phyloP scores from a whole-genome alignment of 2,888 invertebrate species.

The Platypus cylindrus region DNA sequence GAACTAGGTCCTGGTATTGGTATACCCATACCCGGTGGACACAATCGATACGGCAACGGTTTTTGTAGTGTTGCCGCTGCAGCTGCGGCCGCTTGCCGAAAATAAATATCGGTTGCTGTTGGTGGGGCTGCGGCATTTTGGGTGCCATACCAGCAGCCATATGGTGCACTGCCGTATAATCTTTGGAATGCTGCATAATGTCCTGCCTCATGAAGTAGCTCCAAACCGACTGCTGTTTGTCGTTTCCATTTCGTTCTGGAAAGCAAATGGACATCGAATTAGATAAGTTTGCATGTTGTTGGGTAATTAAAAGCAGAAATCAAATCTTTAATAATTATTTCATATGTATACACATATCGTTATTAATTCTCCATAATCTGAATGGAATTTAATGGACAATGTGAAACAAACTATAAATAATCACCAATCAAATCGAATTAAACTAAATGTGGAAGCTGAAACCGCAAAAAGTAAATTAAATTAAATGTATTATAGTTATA shows the following conservation, averaged over 20 bases:
- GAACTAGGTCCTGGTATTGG: conserved; percentile 57
- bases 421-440: too few species aligned
- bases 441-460: too few species aligned
- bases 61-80: conserved; percentile 71
- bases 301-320: too few species aligned
- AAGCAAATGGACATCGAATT: conserved; percentile 17
- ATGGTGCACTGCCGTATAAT: conserved; percentile 68
- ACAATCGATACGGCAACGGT: conserved; percentile 67
- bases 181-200: conserved; percentile 98
- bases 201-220: conserved; percentile 91
- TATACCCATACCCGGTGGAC: conserved; percentile 45
- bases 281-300: too few species aligned
- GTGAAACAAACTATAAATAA: too few species aligned
- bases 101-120: conserved; percentile 66
- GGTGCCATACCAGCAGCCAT: conserved; percentile 50
- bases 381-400: too few species aligned
- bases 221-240: conserved; percentile 94
- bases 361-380: too few species aligned
- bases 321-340: too few species aligned
- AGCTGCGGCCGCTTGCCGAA: conserved; percentile 67
- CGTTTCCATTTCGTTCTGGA: conserved; percentile 98
- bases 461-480: conserved; percentile 9
- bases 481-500: conserved; percentile 4
- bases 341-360: too few species aligned
- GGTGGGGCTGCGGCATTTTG: conserved; percentile 44